Base-by-base conservation (phyloP, 2,797 vertebrate genomes). In the Lacerta viridis region DNA sequence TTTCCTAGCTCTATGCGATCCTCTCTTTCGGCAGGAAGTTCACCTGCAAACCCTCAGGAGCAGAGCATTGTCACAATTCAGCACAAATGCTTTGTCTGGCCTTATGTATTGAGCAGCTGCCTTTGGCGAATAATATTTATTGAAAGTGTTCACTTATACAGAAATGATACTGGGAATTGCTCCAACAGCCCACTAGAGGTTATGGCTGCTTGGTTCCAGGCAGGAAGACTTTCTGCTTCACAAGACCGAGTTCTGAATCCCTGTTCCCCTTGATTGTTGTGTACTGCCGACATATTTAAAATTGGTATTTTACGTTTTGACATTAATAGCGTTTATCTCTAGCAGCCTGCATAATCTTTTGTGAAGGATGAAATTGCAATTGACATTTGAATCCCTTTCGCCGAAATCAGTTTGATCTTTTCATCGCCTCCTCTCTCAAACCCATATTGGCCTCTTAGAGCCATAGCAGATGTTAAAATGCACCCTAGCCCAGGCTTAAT, bases 341-440 rank as follows among this genome's bases (percentile, higher is more conserved):
- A 76, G 15, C 76, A 75, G 25, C 36, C 2, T 80, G n/a, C 17
- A 87, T 84, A 79, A 87, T 77, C 10, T 89, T 88, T 75, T 20
- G 69, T 33, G 80, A 2, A 84, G 87, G 46, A 80, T 89, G 85
- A 93, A 87, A 86, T 87, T 25, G 80, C 9, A 92, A 79, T 90
- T 91, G 27, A 64, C 1, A 33, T 71, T 90, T 59, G 5, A 20
- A 0, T 91, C 79, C 66, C 50, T 87, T 88, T 33, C 29, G 23
- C 5, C 59, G 10, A 64, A 90, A 90, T 64, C 13, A 36, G 1
- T 88, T 91, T 88, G 50, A 76, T 87, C 1, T 91, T 87, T 85
- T 88, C 50, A 1, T 89, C 92, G 3, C n/a, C 41, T 77, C 93
- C 33, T 5, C 39, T 92, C 92, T 90, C 66, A 59, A 85, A 61